Percentiles rank a stretch among this genome's conserved stretches.
Evolutionary conservation across 2,113 vertebrate species (phyloP).

Genomic region (Stigmatopora argus): DNA sequence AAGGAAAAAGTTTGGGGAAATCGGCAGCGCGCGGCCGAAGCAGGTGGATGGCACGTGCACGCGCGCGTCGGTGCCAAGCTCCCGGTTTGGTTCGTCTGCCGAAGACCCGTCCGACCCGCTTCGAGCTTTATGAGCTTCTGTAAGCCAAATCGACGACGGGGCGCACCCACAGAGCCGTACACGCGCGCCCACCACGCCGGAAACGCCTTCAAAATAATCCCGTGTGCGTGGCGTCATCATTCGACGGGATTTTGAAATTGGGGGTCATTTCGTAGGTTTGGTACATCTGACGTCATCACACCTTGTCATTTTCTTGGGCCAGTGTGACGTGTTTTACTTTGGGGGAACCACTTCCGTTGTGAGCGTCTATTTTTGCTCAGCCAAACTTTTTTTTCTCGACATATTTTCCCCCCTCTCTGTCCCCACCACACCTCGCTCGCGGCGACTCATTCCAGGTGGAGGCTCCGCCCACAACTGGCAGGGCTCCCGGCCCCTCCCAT

Average conservation of each 20-base stretch:
- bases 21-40: not conserved
- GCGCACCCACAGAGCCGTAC: not conserved
- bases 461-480: too few relatives aligned
- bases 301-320: not conserved
- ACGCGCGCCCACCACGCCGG: not conserved
- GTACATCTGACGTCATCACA: not conserved
- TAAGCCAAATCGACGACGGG: not conserved
- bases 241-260: not conserved
- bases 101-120: not conserved
- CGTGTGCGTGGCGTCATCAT: not conserved
- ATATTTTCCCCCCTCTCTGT: too few relatives aligned
- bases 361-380: not conserved
- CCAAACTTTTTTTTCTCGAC: too few relatives aligned
- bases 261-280: not conserved
- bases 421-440: too few relatives aligned
- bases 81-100: not conserved
- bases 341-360: not conserved
- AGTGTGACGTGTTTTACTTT: not conserved
- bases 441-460: too few relatives aligned
- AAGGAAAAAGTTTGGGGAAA: not conserved
- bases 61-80: not conserved
- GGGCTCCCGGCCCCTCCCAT: too few relatives aligned
- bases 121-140: not conserved
- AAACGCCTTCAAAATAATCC: slow-evolving; percentile 1
- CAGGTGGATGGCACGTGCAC: not conserved